Evolutionary conservation across 2,113 vertebrate species (phyloP), one percentile per base, ranked within the genome.

Genomic region (Rissa tridactyla): DNA sequence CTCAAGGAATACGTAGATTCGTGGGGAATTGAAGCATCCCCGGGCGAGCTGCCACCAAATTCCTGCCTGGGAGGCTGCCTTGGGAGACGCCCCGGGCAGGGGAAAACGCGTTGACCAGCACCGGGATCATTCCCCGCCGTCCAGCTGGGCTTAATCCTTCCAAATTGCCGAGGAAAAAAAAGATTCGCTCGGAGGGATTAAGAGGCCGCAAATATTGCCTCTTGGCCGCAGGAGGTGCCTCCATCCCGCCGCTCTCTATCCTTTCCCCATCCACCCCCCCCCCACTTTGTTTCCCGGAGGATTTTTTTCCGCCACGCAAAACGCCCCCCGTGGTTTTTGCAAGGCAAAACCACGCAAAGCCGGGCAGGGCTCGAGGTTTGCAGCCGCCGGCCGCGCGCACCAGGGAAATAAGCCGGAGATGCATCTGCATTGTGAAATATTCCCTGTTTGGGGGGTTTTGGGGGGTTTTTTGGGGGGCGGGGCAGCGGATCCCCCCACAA

Each of bases 1-100:
- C 51, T 29, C 57, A 29, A 44, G 75, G 44, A 46, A 30, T 19
- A 40, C 83, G 22, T 0, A 30, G 27, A 11, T n/a, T 13, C 34
- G 12, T 6, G 10, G 46, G 25, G 76, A 30, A 54, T 19, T 14
- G 25, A 25, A 81, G 40, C 60, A 18, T 6, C 69, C 19, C 57
- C 21, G 7, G 57, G 40, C 1, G 20, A 91, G 64, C 42, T 64
- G 57, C 57, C 32, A 18, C 65, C 64, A 57, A 27, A 0, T 13
- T 55, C 32, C 77, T 17, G 7, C 6, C 42, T 23, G n/a, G 21
- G 0, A 11, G n/a, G 10, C 69, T 3, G 16, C 25, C 0, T 5
- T 5, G 52, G 89, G 51, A 21, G 49, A 19, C 25, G 32, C 34
- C 27, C 73, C 4, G 34, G 38, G n/a, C 47, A 11, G 25, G 47